Conservation (phyloP, 2,113 vertebrate genomes). For the Tragelaphus buxtoni region DNA sequence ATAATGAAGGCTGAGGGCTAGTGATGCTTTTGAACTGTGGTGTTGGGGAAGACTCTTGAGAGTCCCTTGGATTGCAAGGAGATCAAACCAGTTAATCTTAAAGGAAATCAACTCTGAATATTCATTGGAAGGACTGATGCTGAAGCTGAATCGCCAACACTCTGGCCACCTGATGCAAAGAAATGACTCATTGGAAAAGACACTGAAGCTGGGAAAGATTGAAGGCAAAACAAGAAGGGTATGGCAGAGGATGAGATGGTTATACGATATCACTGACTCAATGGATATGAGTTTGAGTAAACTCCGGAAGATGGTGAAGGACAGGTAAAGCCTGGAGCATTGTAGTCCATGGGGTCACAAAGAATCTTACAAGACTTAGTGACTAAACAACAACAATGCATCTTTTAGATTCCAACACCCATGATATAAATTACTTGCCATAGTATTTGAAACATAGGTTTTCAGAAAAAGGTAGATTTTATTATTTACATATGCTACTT, state of each 20-base stretch:
- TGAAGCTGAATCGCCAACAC: background rate
- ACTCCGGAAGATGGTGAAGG: background rate
- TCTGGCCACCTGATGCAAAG: background rate
- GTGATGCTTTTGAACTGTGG: background rate
- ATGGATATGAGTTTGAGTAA: background rate
- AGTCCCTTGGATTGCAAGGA: background rate
- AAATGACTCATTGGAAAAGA: background rate
- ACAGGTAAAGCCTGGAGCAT: background rate
- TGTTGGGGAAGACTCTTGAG: background rate
- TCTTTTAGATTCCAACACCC: background rate
- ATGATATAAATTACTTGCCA: background rate
- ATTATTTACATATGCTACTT: background rate
- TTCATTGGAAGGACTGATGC: background rate
- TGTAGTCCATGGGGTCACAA: background rate
- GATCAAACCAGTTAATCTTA: background rate
- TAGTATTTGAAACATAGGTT: background rate
- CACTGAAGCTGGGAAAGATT: background rate
- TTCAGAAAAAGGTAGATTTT: background rate
- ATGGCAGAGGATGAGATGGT: background rate
- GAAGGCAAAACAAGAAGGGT: background rate
- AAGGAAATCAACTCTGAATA: background rate
- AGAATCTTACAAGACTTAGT: background rate
- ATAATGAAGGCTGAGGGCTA: background rate
- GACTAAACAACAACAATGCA: background rate
- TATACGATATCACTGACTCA: background rate